These are phyloP conservation scores for Lasioglossum figueresi DNA, from an alignment of 2,888 invertebrate genomes.

Conservation along the genomic window DNA sequence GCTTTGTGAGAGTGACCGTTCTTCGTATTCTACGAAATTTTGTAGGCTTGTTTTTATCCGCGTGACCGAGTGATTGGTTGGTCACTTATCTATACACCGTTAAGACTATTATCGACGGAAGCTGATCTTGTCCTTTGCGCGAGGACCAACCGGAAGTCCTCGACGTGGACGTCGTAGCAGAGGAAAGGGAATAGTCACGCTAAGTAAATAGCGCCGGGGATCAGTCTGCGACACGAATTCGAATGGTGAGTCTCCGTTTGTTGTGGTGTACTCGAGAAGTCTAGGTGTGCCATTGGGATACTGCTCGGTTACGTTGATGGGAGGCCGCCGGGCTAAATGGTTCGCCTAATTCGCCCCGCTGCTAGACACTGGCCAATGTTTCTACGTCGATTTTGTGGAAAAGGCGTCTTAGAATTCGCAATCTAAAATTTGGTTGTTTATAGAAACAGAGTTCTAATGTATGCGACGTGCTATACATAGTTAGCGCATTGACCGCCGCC, in stretches of 20 bases:
- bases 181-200: constrained; percentile 16
- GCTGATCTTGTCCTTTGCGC: neutral
- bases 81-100: neutral
- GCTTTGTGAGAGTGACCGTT: constrained; percentile 31
- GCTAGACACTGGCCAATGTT: neutral
- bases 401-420: neutral
- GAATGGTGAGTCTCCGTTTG: constrained; percentile 61
- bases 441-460: neutral
- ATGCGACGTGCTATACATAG: neutral
- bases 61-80: constrained; percentile 9
- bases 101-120: constrained; percentile 7
- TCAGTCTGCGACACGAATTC: constrained; percentile 49
- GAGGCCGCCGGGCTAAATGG: neutral
- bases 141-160: constrained; percentile 1
- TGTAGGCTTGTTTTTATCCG: neutral
- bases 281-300: neutral
- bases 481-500: neutral
- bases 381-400: neutral
- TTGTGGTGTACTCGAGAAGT: constrained; percentile 9
- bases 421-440: neutral
- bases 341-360: neutral
- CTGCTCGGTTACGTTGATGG: neutral
- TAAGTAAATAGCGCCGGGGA: constrained; percentile 54
- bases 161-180: neutral
- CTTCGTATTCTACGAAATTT: neutral